Conservation (phyloP, 2,888 invertebrate species). For the Ischnura elegans region DNA sequence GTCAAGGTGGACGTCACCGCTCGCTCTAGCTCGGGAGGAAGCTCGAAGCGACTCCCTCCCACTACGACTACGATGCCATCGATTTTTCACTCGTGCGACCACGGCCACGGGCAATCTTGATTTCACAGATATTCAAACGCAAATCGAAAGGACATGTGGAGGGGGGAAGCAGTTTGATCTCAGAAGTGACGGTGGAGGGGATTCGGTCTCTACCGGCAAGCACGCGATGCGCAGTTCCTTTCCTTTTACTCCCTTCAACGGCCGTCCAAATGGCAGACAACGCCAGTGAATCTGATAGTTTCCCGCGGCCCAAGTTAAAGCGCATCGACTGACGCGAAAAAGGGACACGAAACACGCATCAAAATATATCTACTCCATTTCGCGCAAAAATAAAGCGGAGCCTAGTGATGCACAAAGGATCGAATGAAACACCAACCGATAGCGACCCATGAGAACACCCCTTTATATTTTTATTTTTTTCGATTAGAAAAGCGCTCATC, state of each 20-base stretch:
- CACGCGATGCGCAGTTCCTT: not conserved
- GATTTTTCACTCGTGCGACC: slow-evolving; percentile 14
- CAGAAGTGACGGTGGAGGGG: not conserved
- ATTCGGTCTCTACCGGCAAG: not conserved
- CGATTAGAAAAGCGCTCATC: not conserved
- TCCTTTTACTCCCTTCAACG: not conserved
- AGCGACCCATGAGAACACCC: not conserved
- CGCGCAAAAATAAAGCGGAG: not conserved
- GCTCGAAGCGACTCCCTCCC: not conserved
- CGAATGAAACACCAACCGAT: not conserved
- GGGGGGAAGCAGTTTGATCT: not conserved
- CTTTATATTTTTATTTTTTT: not conserved
- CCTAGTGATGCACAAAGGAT: not conserved
- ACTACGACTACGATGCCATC: slow-evolving; percentile 24
- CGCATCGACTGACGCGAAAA: not conserved
- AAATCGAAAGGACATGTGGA: not conserved
- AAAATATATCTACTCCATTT: not conserved
- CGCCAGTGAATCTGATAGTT: not conserved
- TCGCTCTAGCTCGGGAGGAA: not conserved
- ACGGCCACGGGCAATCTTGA: slow-evolving; percentile 36
- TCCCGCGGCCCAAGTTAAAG: not conserved
- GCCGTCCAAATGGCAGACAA: not conserved
- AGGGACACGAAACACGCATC: not conserved
- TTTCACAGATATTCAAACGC: slow-evolving; percentile 1
- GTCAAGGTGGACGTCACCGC: slow-evolving; percentile 49